Conservation (phyloP, 2,113 vertebrate genomes). For the Oxygymnocypris stewartii region DNA sequence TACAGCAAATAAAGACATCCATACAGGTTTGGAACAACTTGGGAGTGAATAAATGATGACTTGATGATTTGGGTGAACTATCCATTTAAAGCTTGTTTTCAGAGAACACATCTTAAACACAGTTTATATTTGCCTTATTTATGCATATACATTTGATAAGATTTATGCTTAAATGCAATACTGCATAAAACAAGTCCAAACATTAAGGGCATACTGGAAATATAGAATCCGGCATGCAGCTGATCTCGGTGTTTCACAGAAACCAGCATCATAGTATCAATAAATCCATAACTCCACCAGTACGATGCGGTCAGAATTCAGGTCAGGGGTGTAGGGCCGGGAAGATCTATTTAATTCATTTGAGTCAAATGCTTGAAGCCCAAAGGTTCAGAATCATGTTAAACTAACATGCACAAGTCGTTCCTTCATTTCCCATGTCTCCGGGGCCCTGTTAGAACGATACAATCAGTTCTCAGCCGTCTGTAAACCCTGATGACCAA, state of each 20-base stretch:
- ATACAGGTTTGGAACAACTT: no score
- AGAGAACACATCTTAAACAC: not conserved
- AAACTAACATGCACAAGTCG: not conserved
- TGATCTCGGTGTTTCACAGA: not conserved
- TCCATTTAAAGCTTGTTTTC: not conserved
- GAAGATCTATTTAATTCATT: conserved; percentile 48
- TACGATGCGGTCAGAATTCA: not conserved
- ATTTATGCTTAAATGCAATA: not conserved
- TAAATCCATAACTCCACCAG: not conserved
- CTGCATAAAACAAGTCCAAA: not conserved
- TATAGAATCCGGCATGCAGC: not conserved
- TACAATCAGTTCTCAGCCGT: conserved; percentile 22
- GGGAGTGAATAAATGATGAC: no score
- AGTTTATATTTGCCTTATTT: not conserved
- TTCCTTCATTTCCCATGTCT: conserved; percentile 17
- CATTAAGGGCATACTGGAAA: not conserved
- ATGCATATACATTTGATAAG: not conserved
- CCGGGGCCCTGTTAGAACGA: conserved; percentile 1
- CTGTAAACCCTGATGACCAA: conserved; percentile 19
- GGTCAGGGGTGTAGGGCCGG: conserved; percentile 32
- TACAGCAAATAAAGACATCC: no score
- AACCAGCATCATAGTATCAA: not conserved
- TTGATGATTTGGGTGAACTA: not conserved
- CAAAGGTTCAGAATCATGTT: conserved; percentile 25
- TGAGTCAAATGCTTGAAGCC: conserved; percentile 1